Evolutionary conservation across 1,140 invertebrate species (phyloP).

Genomic region (Heliconius nattereri): DNA sequence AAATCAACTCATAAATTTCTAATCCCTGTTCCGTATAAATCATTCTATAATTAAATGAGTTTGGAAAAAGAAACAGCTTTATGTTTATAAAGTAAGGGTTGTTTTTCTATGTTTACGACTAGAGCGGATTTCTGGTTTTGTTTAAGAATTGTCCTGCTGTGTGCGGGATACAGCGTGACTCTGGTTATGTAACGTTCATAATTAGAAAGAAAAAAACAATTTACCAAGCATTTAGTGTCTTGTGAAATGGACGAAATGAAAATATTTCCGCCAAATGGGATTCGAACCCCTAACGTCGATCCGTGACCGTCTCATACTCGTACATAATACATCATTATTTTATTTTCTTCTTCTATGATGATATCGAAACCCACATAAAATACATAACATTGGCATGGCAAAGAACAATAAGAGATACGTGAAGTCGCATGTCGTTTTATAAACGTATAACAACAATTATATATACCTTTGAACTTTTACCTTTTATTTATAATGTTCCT

Average conservation of each 20-base stretch:
- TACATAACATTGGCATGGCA: neutral
- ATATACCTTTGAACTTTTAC: neutral
- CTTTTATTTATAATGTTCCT: neutral
- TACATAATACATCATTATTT: neutral
- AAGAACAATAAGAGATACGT: neutral
- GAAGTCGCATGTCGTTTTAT: constrained; percentile 1
- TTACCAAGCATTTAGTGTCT: too few species aligned
- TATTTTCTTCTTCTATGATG: neutral
- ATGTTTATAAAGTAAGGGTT: constrained; percentile 23
- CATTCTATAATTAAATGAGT: constrained; percentile 36
- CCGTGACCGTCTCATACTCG: neutral
- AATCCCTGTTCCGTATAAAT: constrained; percentile 29
- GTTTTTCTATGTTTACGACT: neutral
- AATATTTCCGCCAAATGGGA: too few species aligned
- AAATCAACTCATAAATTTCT: constrained; percentile 34
- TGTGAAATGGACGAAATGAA: too few species aligned
- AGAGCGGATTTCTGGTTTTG: neutral
- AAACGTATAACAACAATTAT: constrained; percentile 3
- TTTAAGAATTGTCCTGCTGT: neutral
- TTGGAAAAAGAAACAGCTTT: constrained; percentile 33
- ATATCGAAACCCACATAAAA: neutral
- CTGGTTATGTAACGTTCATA: too few species aligned
- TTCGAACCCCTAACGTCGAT: too few species aligned
- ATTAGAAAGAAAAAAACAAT: too few species aligned
- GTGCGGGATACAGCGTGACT: too few species aligned